These are phyloP conservation scores for Jaculus jaculus DNA, from an alignment of 2,113 vertebrate species.

Conservation along the genomic window DNA sequence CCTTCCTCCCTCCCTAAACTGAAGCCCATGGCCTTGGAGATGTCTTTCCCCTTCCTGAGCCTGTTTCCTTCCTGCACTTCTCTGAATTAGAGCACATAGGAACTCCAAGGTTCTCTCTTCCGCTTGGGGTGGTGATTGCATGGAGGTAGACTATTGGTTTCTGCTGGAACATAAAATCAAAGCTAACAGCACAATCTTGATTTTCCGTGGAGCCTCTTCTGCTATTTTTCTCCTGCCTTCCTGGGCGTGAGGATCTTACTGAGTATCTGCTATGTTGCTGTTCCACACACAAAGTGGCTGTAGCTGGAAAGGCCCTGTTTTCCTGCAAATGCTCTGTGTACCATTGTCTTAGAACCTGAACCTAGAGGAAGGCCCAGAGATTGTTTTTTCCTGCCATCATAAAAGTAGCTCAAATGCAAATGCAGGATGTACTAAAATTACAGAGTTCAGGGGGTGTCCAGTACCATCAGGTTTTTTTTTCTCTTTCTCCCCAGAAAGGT, in stretches of 20 bases:
- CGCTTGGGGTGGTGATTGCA: neutral
- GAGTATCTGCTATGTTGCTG: neutral
- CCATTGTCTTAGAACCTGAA: constrained; percentile 20
- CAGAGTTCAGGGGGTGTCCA: neutral
- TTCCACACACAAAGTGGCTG: neutral
- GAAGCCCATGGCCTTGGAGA: neutral
- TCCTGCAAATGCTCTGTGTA: neutral
- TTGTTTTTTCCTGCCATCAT: constrained; percentile 9
- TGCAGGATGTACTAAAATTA: neutral
- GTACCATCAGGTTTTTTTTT: neutral
- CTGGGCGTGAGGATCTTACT: neutral
- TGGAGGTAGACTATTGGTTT: neutral
- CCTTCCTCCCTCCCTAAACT: neutral
- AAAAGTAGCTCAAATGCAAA: constrained; percentile 44
- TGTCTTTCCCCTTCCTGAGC: neutral
- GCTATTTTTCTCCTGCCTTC: neutral
- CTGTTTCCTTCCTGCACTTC: neutral
- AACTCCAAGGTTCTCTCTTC: neutral
- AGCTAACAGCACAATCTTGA: fast-evolving
- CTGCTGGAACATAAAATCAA: neutral
- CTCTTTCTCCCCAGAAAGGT: constrained; percentile 35
- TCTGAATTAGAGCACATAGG: neutral
- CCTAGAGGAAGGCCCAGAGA: neutral
- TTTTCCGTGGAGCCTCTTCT: neutral
- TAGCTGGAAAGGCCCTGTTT: neutral